Evolutionary conservation across 2,113 vertebrate species (phyloP), one percentile per base, ranked within the genome.

Genomic region (Martes martes): DNA sequence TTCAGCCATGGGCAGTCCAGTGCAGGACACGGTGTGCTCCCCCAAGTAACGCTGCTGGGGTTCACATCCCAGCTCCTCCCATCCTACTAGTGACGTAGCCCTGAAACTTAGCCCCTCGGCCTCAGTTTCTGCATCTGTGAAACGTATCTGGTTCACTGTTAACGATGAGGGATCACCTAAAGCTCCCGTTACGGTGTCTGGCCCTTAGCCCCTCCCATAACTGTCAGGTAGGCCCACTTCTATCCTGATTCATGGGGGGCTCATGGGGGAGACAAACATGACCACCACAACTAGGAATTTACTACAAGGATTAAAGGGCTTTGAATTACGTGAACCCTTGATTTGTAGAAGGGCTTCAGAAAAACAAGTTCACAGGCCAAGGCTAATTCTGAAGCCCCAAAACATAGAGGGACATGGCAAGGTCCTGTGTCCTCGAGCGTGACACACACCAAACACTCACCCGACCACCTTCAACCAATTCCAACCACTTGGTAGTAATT

Each of bases 261-360:
- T 71, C 26, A 2, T 45, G 19, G 26, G 33, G 24, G 28, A 52
- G n/a, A 83, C 39, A 67, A 80, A 90, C 45, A 67, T n/a, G 16
- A 65, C 69, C 42, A 59, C 16, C 45, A 78, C n/a, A n/a, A 78
- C 19, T 18, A 76, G 33, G 74, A n/a, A 80, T 80, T 69, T 65
- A 65, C 86, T 89, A 31, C 9, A 50, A 89, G 84, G 61, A 52
- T 79, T 47, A 86, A 90, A 80, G 31, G 23, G 47, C 4, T 71
- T 47, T 78, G 74, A 55, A 90, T n/a, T 15, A 78, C 57, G 45
- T n/a, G n/a, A 89, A 52, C 52, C n/a, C 36, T 94, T 73, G 76
- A 57, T 83, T 86, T 61, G 33, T 78, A 55, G 76, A 71, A 79
- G 87, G 24, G 47, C 42, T 95, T 97, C 63, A 86, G 80, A 93